A percentile compares a stretch with the other conserved stretches of the same genome.
phyloP scores from a whole-genome alignment of 2,113 vertebrate genomes.

The Pseudolaguvia tuberculata region DNA sequence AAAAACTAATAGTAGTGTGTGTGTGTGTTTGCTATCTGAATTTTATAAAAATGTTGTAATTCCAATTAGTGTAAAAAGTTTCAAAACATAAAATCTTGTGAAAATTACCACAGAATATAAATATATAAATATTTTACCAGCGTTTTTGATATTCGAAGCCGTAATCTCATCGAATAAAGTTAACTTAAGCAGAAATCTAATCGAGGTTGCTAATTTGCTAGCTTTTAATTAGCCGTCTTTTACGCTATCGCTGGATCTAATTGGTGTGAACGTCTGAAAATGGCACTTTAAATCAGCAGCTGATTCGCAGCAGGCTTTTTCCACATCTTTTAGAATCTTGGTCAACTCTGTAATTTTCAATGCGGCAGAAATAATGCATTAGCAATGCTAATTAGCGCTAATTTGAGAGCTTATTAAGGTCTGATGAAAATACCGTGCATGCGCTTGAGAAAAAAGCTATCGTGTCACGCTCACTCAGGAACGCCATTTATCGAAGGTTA shows the following conservation, averaged over 20 bases:
- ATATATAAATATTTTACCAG: too few relatives aligned
- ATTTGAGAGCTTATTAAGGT: slow-evolving; percentile 44
- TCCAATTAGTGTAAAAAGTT: too few relatives aligned
- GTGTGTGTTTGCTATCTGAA: too few relatives aligned
- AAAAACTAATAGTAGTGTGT: too few relatives aligned
- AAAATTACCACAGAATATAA: too few relatives aligned
- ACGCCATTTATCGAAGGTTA: slow-evolving; percentile 12
- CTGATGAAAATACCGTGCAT: slow-evolving; percentile 22
- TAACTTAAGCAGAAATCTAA: slow-evolving; percentile 64
- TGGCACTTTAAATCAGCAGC: slow-evolving; percentile 38
- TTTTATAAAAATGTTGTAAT: too few relatives aligned
- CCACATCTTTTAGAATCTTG: slow-evolving; percentile 24
- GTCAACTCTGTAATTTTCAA: slow-evolving; percentile 32
- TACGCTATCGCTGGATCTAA: slow-evolving; percentile 32
- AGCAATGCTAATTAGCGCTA: slow-evolving; percentile 42
- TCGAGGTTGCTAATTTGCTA: slow-evolving; percentile 48
- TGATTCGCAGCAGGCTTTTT: slow-evolving; percentile 43
- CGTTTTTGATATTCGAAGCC: neutral
- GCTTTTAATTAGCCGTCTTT: slow-evolving; percentile 59
- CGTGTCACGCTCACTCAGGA: slow-evolving; percentile 1
- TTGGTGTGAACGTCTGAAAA: slow-evolving; percentile 36
- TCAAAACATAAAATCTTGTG: too few relatives aligned
- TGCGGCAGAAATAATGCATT: slow-evolving; percentile 35
- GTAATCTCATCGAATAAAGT: slow-evolving; percentile 37
- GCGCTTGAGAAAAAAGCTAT: slow-evolving; percentile 4